A percentile compares a stretch with the other conserved stretches of the same genome.
These are phyloP conservation scores for Apogon hyalosoma DNA, from an alignment of 2,797 vertebrate genomes.

Conservation along the genomic window DNA sequence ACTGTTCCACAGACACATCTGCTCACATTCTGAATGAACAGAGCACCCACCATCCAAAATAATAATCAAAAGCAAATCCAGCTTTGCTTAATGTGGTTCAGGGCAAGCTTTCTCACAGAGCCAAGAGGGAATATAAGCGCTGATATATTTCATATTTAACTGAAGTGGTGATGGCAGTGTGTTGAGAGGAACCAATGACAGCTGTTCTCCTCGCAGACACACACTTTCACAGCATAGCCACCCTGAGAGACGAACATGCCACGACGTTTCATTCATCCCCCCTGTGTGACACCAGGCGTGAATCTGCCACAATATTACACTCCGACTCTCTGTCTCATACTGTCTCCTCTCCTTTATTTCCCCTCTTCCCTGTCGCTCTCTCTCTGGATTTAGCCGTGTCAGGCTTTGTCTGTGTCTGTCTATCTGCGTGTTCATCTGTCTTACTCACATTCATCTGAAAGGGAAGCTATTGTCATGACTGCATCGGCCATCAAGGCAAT, in stretches of 20 bases:
- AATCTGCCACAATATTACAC: conserved; percentile 66
- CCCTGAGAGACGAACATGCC: conserved; percentile 67
- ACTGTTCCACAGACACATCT: neutral
- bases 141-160: conserved; percentile 73
- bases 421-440: conserved; percentile 66
- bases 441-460: conserved; percentile 52
- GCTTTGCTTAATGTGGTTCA: conserved; percentile 37
- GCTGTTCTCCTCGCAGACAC: conserved; percentile 61
- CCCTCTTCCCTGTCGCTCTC: conserved; percentile 53
- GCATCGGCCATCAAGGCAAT: conserved; percentile 60
- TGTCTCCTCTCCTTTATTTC: conserved; percentile 62
- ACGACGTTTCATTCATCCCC: conserved; percentile 58
- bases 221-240: conserved; percentile 61
- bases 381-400: conserved; percentile 66
- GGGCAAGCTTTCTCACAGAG: conserved; percentile 26
- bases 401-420: conserved; percentile 68
- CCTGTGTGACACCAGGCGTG: conserved; percentile 64
- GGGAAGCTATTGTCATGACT: conserved; percentile 54
- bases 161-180: conserved; percentile 67
- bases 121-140: conserved; percentile 44
- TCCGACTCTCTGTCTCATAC: conserved; percentile 51
- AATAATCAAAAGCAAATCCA: conserved; percentile 7
- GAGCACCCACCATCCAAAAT: neutral
- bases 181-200: conserved; percentile 73
- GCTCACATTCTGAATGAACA: neutral